Evolutionary conservation across 2,888 invertebrate species (phyloP).

Genomic region (Thecocarcelia acutangulata): DNA sequence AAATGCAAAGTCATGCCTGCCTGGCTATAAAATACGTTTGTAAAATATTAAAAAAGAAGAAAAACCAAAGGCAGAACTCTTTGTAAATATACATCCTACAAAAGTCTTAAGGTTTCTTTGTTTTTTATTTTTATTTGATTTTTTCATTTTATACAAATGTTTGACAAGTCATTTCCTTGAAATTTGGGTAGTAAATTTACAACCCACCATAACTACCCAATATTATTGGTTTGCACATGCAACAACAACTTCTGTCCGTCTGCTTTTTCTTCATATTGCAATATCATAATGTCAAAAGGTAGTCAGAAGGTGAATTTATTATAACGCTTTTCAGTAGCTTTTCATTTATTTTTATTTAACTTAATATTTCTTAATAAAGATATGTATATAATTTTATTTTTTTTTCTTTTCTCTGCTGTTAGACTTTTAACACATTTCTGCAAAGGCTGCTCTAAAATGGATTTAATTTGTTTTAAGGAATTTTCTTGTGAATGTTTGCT

Average conservation of each 20-base stretch:
- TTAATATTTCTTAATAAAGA: constrained; percentile 42
- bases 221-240: background rate
- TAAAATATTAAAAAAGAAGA: constrained; percentile 23
- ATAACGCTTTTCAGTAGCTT: constrained; percentile 59
- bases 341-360: constrained; percentile 12
- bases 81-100: constrained; percentile 60
- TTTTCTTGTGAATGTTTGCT: constrained; percentile 35
- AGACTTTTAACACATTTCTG: background rate
- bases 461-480: constrained; percentile 52
- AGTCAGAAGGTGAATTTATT: constrained; percentile 62
- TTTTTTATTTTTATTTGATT: no score
- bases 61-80: constrained; percentile 61
- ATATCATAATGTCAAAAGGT: constrained; percentile 53
- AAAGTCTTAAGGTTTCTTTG: constrained; percentile 28
- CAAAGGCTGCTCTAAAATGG: constrained; percentile 34
- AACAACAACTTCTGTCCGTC: no score
- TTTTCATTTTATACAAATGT: constrained; percentile 37
- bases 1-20: constrained; percentile 14
- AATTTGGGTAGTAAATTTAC: constrained; percentile 61
- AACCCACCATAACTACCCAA: constrained; percentile 55
- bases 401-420: constrained; percentile 2
- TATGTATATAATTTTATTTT: constrained; percentile 25
- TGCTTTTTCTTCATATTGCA: constrained; percentile 24
- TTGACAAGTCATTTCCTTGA: constrained; percentile 61
- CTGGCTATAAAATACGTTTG: constrained; percentile 10